Conservation (phyloP, 1,140 invertebrate species). For the Caenorhabditis remanei region DNA sequence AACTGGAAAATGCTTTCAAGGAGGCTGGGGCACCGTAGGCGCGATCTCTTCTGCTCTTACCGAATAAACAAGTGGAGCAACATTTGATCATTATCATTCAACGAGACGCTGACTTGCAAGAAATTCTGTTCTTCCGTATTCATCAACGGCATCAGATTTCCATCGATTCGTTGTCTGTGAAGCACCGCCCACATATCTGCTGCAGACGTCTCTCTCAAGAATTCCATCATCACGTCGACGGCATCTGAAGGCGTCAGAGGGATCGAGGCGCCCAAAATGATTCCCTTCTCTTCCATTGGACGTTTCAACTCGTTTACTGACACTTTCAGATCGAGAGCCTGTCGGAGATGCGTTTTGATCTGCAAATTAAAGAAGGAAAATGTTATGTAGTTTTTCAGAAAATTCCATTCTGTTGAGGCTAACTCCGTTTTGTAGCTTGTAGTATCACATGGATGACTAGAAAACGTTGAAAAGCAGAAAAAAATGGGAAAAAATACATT, state of each 20-base stretch:
- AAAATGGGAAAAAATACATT: no score
- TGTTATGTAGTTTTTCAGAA: no score
- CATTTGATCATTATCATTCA: background rate
- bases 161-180: background rate
- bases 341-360: slow-evolving; percentile 28
- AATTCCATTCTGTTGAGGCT: background rate
- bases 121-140: slow-evolving; percentile 23
- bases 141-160: slow-evolving; percentile 11
- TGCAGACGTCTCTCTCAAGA: background rate
- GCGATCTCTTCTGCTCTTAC: background rate
- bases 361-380: background rate
- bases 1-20: no score
- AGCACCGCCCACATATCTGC: slow-evolving; percentile 32
- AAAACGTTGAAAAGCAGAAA: no score
- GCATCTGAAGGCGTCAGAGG: slow-evolving; percentile 33
- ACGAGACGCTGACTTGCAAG: background rate
- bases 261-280: background rate
- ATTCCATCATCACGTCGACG: slow-evolving; percentile 46
- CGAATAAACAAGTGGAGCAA: background rate
- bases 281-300: slow-evolving; percentile 19
- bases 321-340: slow-evolving; percentile 30
- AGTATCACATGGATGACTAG: no score
- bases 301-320: background rate
- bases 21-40: no score
- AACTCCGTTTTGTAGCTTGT: background rate